These are phyloP conservation scores for Pterocles orientalis DNA, from an alignment of 2,113 vertebrate species.

Conservation along the genomic window DNA sequence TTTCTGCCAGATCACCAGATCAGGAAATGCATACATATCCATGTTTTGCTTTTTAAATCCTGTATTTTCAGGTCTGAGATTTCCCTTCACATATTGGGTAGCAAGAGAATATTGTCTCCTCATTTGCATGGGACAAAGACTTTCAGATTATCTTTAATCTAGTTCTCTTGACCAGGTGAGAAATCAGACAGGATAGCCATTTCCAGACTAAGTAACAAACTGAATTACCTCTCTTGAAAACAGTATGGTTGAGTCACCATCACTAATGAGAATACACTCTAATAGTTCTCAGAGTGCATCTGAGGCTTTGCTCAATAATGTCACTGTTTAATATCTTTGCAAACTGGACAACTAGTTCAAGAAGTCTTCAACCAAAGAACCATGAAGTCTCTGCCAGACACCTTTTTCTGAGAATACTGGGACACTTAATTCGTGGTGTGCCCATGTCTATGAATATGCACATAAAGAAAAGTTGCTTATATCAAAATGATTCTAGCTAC, in stretches of 20 bases:
- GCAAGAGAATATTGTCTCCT: not conserved
- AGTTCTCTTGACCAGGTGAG: not conserved
- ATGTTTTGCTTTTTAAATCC: not conserved
- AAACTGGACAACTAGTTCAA: not conserved
- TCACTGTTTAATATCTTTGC: not conserved
- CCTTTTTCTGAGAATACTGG: not conserved
- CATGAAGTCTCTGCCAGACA: not conserved
- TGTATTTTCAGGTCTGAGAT: not conserved
- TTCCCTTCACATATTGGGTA: not conserved
- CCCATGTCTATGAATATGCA: not conserved
- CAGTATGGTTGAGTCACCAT: not conserved
- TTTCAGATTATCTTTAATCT: not conserved
- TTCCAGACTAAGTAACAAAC: not conserved
- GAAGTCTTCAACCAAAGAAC: not conserved
- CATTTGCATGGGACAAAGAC: not conserved
- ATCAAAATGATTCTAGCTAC: not conserved
- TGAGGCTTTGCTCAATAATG: not conserved
- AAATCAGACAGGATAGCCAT: not conserved
- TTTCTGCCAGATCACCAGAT: not conserved
- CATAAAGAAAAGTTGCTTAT: not conserved
- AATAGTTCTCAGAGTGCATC: not conserved
- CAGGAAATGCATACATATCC: not conserved
- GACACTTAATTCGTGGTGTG: not conserved
- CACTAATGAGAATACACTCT: not conserved
- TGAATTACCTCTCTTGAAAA: not conserved